Evolutionary conservation across 2,888 invertebrate genomes (phyloP), one percentile per base, ranked within the genome.

Genomic region (Anaspis maculata): DNA sequence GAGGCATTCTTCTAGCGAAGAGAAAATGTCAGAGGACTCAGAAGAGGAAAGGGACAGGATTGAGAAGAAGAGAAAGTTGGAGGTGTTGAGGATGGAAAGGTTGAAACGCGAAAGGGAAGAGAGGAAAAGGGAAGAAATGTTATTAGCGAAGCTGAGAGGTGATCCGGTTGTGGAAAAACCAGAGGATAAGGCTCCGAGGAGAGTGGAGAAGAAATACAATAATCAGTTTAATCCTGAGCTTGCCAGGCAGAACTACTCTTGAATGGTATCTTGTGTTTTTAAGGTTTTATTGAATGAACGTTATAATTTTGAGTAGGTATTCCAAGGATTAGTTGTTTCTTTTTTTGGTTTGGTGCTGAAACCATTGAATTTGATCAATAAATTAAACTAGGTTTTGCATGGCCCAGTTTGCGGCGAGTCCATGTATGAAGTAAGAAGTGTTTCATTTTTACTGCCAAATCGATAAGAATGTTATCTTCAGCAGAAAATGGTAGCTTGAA

Each of bases 201-300:
- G n/a, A 13, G 41, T 41, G 11, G 41, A 32, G 28, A 42, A 76
- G 45, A 87, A 85, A 66, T 97, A 97, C 59, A 94, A 94, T 68
- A 92, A 92, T 2, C 95, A 96, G 62, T 97, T 92, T 63, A 96
- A 95, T 70, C 97, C 97, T 11, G 79, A 86, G 62, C 61, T 88
- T 30, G 89, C 89, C 9, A 77, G 84, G 53, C 89, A 89, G 67
- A 90, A 89, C 68, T 76, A 66, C 54, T 46, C 12, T 13, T 37
- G 23, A 30, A 24, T 19, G 9, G 19, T n/a, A n/a, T n/a, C n/a
- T n/a, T n/a, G n/a, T n/a, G n/a, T n/a, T n/a, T n/a, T n/a, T n/a
- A n/a, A n/a, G n/a, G n/a, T n/a, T n/a, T n/a, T n/a, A n/a, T n/a
- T n/a, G n/a, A n/a, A n/a, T n/a, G n/a, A n/a, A n/a, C n/a, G n/a